phyloP scores from a whole-genome alignment of 2,888 invertebrate genomes.

The Campoplex nolae region DNA sequence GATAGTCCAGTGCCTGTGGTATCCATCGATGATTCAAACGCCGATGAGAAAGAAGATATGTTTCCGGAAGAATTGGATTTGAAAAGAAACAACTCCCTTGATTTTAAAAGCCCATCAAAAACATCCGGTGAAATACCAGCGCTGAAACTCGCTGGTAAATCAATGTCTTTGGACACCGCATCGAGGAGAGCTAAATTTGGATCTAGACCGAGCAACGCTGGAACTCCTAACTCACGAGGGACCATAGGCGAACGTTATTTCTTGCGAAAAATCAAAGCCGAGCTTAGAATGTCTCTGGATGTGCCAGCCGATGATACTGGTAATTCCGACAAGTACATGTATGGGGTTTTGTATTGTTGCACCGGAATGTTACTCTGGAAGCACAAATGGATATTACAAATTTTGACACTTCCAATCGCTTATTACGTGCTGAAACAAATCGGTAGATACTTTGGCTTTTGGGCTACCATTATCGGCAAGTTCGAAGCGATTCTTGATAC shows the following conservation, averaged over 20 bases:
- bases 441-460: conserved; percentile 84
- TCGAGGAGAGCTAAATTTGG: conserved; percentile 69
- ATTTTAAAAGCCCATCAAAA: conserved; percentile 40
- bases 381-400: conserved; percentile 92
- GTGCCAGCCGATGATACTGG: conserved; percentile 75
- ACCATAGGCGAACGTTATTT: conserved; percentile 78
- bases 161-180: conserved; percentile 79
- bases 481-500: conserved; percentile 83
- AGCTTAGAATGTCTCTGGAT: conserved; percentile 79
- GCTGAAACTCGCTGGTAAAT: conserved; percentile 71
- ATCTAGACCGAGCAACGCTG: conserved; percentile 60
- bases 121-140: conserved; percentile 40
- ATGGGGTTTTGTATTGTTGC: conserved; percentile 92
- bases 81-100: conserved; percentile 14
- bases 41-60: conserved; percentile 61
- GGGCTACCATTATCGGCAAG: conserved; percentile 81
- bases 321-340: conserved; percentile 87
- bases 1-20: conserved; percentile 8
- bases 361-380: conserved; percentile 94
- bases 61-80: conserved; percentile 52
- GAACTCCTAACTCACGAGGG: conserved; percentile 55
- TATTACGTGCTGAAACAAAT: conserved; percentile 88
- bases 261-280: conserved; percentile 78
- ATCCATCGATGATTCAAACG: conserved; percentile 33
- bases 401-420: conserved; percentile 91